These are phyloP conservation scores for Tipula vernalis DNA, from an alignment of 2,888 invertebrate genomes.

Conservation along the genomic window DNA sequence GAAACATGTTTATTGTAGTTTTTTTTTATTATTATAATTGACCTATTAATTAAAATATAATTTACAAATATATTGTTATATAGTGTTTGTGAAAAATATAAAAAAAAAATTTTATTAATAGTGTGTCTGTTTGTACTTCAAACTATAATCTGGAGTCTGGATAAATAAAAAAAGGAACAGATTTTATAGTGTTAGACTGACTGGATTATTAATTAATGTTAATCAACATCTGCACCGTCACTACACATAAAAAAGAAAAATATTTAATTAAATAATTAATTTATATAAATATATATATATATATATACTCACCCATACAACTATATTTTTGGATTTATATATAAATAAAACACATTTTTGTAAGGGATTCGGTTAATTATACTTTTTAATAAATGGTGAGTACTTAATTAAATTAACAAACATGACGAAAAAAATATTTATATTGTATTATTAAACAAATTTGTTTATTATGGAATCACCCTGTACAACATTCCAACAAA, in stretches of 20 bases:
- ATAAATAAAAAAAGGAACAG: neutral
- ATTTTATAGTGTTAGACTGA: neutral
- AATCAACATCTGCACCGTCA: neutral
- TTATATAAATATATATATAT: neutral
- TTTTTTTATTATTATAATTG: neutral
- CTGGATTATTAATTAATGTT: neutral
- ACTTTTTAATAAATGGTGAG: neutral
- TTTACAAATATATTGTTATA: neutral
- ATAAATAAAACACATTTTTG: neutral
- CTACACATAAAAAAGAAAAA: neutral
- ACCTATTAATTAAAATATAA: neutral
- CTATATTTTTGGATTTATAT: neutral
- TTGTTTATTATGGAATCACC: neutral
- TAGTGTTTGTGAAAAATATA: neutral
- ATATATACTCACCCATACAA: neutral
- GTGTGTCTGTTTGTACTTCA: neutral
- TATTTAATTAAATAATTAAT: neutral
- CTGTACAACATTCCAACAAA: conserved; percentile 5
- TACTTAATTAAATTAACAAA: neutral
- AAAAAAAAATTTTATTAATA: too few species aligned
- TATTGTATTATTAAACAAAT: neutral
- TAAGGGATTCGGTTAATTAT: neutral
- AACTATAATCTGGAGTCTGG: neutral
- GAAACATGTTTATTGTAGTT: neutral
- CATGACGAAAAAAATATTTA: neutral